A percentile compares a stretch with the other conserved stretches of the same genome.
phyloP scores from a whole-genome alignment of 92 coral and sea anemone species.

The Palythoa grandis region DNA sequence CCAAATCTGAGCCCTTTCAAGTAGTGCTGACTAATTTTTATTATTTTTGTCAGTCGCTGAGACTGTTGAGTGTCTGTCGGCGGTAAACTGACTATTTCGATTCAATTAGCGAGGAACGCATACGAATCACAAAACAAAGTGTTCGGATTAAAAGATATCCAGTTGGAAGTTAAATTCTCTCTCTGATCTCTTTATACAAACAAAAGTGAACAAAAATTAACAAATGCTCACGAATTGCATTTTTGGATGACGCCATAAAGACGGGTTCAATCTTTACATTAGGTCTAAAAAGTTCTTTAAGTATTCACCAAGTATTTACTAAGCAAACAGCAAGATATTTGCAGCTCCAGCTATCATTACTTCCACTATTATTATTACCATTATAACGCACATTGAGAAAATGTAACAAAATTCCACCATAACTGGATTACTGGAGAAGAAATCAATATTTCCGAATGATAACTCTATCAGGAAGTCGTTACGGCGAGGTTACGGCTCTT shows the following conservation, averaged over 20 bases:
- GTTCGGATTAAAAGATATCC: not conserved
- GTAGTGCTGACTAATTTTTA: too few relatives aligned
- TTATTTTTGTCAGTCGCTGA: too few relatives aligned
- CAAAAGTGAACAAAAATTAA: not conserved
- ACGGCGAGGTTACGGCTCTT: not conserved
- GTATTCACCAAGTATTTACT: constrained; percentile 20
- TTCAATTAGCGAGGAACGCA: not conserved
- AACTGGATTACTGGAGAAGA: not conserved
- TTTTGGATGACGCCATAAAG: constrained; percentile 12
- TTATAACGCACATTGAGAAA: not conserved
- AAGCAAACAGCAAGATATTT: constrained; percentile 23
- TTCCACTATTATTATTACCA: not conserved
- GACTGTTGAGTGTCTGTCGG: too few relatives aligned
- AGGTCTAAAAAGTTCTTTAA: not conserved
- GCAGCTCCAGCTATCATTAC: not conserved
- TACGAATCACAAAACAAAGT: not conserved
- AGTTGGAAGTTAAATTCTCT: not conserved
- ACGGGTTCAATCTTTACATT: not conserved
- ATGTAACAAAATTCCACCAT: not conserved
- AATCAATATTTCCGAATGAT: constrained; percentile 36
- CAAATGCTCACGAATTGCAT: not conserved
- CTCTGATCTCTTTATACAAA: constrained; percentile 6
- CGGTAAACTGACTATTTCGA: too few relatives aligned
- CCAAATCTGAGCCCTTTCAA: too few relatives aligned
- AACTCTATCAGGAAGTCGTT: constrained; percentile 35